Evolutionary conservation across 2,888 invertebrate species (phyloP), one percentile per base, ranked within the genome.

Genomic region (Caenorhabditis becei): DNA sequence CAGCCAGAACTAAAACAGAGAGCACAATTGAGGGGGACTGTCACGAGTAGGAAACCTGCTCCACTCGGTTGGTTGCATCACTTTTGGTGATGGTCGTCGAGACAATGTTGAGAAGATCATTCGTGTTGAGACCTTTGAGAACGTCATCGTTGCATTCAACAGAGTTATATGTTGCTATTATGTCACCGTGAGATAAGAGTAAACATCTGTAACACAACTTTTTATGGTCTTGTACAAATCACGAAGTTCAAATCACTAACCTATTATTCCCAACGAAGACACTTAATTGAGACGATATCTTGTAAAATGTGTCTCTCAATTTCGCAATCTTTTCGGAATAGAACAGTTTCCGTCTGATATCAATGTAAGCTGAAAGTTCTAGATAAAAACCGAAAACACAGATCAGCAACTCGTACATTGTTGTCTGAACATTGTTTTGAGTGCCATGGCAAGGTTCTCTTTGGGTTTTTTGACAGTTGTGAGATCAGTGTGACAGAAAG

Each of bases 91-190:
- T 26, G 3, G 59, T 65, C 2, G 56, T 61, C 23, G 74, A 56
- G 5, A 75, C 67, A 32, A 80, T 69, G n/a, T 63, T 75, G 1
- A 70, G 44, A 2, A 80, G 61, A 61, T 80, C 80, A 20, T 53
- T 70, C 7, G 61, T 59, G 53, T 80, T 80, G 2, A 80, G 44
- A 16, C 74, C 69, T 37, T 53, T 74, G 18, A 80, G 20, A n/a
- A 74, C 67, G 23, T 74, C 56, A 32, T 74, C 74, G 20, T 37
- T 63, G n/a, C 47, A 26, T 35, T 80, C 70, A 1, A 62, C 58
- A 24, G 74, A 74, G 65, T 75, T 80, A n/a, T 69, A 80, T 1
- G 80, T 75, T 8, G 80, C 80, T 7, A 80, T 75, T 59, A 80
- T 70, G 28, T 72, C 72, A 11, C 61, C 70, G 26, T 70, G 62